Evolutionary conservation across 2,888 invertebrate species (phyloP), one percentile per base, ranked within the genome.

Genomic region (Pimpla rufipes): DNA sequence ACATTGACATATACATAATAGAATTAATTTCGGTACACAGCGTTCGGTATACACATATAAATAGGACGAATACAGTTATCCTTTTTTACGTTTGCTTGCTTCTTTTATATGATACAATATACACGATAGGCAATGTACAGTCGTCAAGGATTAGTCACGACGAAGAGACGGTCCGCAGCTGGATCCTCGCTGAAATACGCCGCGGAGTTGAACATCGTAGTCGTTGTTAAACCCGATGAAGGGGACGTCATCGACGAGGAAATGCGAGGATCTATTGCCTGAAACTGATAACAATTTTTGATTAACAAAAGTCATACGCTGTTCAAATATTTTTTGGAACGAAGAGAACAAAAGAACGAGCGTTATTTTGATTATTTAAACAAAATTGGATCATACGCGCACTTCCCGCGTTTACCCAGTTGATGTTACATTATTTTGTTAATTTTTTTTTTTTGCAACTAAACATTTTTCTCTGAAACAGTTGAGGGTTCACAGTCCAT

Each of bases 151-250:
- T 92, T 92, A 81, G 92, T 91, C 52, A 93, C 92, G 85, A 90
- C 90, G 85, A 93, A 93, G 16, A 93, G 88, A 78, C 91, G 92
- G 89, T 93, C 93, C 77, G 93, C 90, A 18, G 90, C 90, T 64
- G 93, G 91, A 89, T 93, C 93, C 83, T 93, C 92, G 81, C 87
- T 91, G 83, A 93, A 93, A 85, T 93, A 93, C 55, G 92, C 90
- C 21, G 93, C 91, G 40, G 93, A 93, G 87, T 93, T 93, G 84
- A 93, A 93, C 88, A 93, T 92, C 70, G 89, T 87, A 16, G 88
- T 85, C 62, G 89, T 88, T 73, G 90, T 86, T 74, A 84, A 45
- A 13, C 73, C 50, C 35, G 85, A 76, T 29, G 77, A 52, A 29
- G 71, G 37, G 37, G 77, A 29, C 29, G 67, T 73, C 47, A 45